A percentile compares a stretch with the other conserved stretches of the same genome.
phyloP scores from a whole-genome alignment of 2,888 invertebrate species.

The Cantharis rufa region DNA sequence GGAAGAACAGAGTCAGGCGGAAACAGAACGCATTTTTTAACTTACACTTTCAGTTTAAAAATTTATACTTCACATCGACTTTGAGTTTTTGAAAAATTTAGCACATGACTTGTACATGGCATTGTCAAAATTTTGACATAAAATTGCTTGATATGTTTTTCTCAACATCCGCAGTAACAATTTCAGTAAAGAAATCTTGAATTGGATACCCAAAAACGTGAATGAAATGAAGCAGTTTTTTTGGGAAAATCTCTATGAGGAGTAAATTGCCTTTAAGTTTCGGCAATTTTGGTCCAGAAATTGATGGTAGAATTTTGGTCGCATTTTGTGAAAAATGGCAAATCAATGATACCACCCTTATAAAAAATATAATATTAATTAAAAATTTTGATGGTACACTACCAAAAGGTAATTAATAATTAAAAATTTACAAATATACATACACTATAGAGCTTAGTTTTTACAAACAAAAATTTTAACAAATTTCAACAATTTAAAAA shows the following conservation, averaged over 20 bases:
- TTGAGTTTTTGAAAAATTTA: not conserved
- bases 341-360: not conserved
- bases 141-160: not conserved
- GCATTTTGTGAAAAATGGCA: not conserved
- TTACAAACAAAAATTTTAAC: not conserved
- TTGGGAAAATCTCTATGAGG: no score
- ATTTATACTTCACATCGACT: not conserved
- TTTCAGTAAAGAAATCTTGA: not conserved
- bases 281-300: no score
- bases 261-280: no score
- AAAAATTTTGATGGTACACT: not conserved
- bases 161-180: not conserved
- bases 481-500: not conserved
- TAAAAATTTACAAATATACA: not conserved
- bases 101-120: not conserved
- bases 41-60: not conserved
- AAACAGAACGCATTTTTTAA: not conserved
- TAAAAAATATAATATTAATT: not conserved
- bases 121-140: not conserved
- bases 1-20: not conserved
- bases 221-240: no score
- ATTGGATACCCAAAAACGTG: no score
- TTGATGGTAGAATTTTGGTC: not conserved
- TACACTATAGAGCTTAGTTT: not conserved
- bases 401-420: not conserved